Conservation (phyloP, 2,113 vertebrate species). For the Chaetodon trifascialis region DNA sequence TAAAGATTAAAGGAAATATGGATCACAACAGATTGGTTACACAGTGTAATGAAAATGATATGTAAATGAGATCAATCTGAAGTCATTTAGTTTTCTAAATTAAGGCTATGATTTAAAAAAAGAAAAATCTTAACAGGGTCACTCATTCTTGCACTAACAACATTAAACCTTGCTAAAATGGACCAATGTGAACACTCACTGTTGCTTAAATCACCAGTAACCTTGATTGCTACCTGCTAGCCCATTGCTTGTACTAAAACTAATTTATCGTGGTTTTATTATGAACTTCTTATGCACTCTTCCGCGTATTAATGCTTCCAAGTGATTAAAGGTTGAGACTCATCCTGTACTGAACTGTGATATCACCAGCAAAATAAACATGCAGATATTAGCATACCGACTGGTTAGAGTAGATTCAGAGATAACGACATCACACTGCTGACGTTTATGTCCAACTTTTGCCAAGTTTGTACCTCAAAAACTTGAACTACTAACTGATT, state of each 20-base stretch:
- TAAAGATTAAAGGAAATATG: slow-evolving; percentile 23
- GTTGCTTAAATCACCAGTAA: slow-evolving; percentile 52
- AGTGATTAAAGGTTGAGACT: slow-evolving; percentile 29
- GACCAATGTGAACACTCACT: slow-evolving; percentile 68
- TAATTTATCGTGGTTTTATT: slow-evolving; percentile 52
- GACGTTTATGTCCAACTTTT: slow-evolving; percentile 12
- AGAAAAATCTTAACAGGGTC: slow-evolving; percentile 59
- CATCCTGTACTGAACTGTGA: slow-evolving; percentile 62
- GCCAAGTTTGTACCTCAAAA: slow-evolving; percentile 64
- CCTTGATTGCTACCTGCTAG: slow-evolving; percentile 58
- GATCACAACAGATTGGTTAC: slow-evolving; percentile 34
- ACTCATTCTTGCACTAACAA: slow-evolving; percentile 77
- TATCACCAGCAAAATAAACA: slow-evolving; percentile 68
- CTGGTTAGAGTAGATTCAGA: background rate
- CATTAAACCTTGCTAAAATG: slow-evolving; percentile 63
- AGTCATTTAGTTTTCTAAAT: slow-evolving; percentile 73
- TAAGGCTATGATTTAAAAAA: slow-evolving; percentile 19
- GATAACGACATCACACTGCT: slow-evolving; percentile 8
- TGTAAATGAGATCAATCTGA: slow-evolving; percentile 32
- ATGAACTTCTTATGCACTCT: slow-evolving; percentile 38
- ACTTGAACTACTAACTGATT: slow-evolving; percentile 62
- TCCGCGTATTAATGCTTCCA: slow-evolving; percentile 44
- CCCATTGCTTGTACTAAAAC: slow-evolving; percentile 48
- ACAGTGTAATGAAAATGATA: slow-evolving; percentile 35
- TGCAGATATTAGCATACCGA: slow-evolving; percentile 15